Evolutionary conservation across 2,113 vertebrate species (phyloP).

Genomic region (Variabilichromis moorii): DNA sequence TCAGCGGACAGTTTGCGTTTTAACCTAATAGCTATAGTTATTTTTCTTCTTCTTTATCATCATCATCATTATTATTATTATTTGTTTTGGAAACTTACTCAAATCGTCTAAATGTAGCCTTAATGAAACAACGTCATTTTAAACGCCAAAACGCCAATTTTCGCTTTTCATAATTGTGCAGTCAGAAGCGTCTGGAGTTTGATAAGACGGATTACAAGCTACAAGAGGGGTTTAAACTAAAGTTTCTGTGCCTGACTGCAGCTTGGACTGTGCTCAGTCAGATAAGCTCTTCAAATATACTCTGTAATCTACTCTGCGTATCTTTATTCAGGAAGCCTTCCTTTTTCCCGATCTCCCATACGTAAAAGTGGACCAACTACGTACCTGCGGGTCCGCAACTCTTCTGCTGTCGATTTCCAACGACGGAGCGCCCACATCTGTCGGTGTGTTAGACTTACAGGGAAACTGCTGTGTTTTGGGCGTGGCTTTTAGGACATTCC

Average conservation of each 20-base stretch:
- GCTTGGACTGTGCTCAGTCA: not conserved
- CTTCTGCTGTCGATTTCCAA: not conserved
- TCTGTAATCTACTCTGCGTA: not conserved
- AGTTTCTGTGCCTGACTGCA: not conserved
- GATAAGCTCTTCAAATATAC: not conserved
- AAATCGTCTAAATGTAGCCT: not conserved
- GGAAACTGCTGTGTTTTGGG: accelerated
- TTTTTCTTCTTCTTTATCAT: not conserved
- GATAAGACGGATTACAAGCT: not conserved
- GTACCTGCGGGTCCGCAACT: not conserved
- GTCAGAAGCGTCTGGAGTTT: not conserved
- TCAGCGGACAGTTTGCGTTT: not conserved
- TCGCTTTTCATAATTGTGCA: not conserved
- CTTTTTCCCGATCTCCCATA: accelerated
- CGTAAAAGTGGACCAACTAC: not conserved
- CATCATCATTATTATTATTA: not conserved
- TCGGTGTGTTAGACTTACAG: not conserved
- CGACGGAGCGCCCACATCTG: not conserved
- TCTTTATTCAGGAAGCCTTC: not conserved
- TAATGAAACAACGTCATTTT: not conserved
- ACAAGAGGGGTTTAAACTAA: not conserved
- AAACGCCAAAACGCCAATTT: not conserved
- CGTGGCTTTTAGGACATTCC: not conserved
- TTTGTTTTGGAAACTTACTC: not conserved
- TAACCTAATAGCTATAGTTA: not conserved